phyloP scores from a whole-genome alignment of 2,888 invertebrate species.

The Leuctra nigra region DNA sequence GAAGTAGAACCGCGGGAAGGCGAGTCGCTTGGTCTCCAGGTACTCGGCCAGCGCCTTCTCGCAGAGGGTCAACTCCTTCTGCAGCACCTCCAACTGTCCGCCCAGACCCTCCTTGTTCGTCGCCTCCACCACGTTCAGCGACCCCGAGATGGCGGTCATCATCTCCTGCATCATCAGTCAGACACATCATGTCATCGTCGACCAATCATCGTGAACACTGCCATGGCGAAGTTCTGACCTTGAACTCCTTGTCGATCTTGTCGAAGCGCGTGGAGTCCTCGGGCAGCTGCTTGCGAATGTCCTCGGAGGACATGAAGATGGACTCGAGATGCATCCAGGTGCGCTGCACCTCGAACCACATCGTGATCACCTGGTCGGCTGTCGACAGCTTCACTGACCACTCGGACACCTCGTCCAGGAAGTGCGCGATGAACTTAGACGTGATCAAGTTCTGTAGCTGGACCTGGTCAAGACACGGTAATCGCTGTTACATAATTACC shows the following conservation, averaged over 20 bases:
- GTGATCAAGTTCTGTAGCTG: conserved; percentile 94
- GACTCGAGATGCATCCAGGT: conserved; percentile 97
- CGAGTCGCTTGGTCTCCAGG: conserved; percentile 90
- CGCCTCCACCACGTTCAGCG: conserved; percentile 83
- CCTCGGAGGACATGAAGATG: conserved; percentile 97
- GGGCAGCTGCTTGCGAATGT: conserved; percentile 89
- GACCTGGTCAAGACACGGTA: conserved; percentile 47
- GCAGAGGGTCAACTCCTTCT: conserved; percentile 80
- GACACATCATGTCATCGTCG: not conserved
- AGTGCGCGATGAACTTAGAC: conserved; percentile 94
- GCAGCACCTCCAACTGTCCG: conserved; percentile 70
- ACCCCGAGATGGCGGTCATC: conserved; percentile 68
- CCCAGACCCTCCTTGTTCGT: conserved; percentile 82
- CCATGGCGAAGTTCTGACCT: conserved; percentile 40
- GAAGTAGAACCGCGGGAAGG: conserved; percentile 93
- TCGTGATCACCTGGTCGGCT: conserved; percentile 88
- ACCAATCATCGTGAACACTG: not conserved
- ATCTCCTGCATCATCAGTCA: conserved; percentile 45
- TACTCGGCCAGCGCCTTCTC: conserved; percentile 97
- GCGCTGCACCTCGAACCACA: conserved; percentile 94
- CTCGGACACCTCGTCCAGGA: conserved; percentile 85
- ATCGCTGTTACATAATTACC: not conserved
- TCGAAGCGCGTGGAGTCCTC: conserved; percentile 91
- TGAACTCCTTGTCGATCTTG: conserved; percentile 84
- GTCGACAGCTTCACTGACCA: conserved; percentile 91